These are phyloP conservation scores for Montipora cactus DNA, from an alignment of 64 coral and sea anemone genomes.

Conservation along the genomic window DNA sequence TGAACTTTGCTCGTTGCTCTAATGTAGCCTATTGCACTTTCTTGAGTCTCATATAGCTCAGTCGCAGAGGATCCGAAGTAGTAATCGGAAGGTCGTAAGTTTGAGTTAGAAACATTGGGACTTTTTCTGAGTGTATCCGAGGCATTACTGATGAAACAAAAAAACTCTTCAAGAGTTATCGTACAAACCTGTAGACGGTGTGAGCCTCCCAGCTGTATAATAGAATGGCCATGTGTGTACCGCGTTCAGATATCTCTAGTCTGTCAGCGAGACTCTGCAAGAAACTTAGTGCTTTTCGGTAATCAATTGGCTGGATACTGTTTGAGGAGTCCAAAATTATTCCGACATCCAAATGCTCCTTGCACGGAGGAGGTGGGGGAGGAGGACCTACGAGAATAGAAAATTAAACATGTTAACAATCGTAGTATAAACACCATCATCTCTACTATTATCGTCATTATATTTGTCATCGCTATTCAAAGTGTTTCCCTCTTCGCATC, in stretches of 20 bases:
- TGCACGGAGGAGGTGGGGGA: slow-evolving; percentile 3
- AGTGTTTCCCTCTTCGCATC: too few relatives aligned
- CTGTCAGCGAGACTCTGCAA: not conserved
- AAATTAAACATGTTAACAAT: not conserved
- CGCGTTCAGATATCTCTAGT: not conserved
- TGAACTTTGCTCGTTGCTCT: too few relatives aligned
- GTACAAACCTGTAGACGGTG: not conserved
- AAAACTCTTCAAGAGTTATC: too few relatives aligned
- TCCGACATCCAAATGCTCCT: slow-evolving; percentile 34
- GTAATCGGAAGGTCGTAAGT: too few relatives aligned
- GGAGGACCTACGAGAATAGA: not conserved
- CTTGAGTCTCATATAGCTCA: too few relatives aligned
- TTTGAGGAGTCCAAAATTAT: slow-evolving; percentile 33
- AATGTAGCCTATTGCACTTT: too few relatives aligned
- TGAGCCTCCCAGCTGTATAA: slow-evolving; percentile 46
- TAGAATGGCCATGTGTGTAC: slow-evolving; percentile 31
- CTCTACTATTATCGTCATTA: not conserved
- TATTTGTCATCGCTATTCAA: not conserved
- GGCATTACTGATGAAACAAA: too few relatives aligned
- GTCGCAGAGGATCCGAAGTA: too few relatives aligned
- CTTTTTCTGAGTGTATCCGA: too few relatives aligned
- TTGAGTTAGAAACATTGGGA: too few relatives aligned
- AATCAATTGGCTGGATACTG: not conserved
- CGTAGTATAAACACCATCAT: not conserved
- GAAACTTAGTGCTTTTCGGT: not conserved